A percentile compares a stretch with the other conserved stretches of the same genome.
These are phyloP conservation scores for Thymelicus lineola DNA, from an alignment of 2,888 invertebrate species.

Conservation along the genomic window DNA sequence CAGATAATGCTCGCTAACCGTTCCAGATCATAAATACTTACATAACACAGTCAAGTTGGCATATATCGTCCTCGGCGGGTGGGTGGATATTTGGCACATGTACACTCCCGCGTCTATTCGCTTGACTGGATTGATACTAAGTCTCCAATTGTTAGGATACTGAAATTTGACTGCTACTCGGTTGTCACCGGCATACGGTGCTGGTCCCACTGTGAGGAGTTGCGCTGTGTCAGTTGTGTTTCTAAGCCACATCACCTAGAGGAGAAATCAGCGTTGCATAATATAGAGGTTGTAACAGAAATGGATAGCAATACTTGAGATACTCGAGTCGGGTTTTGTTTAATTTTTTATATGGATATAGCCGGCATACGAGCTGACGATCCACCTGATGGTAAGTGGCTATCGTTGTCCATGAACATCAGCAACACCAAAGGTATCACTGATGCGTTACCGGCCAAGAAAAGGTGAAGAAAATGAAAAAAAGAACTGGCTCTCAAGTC, in stretches of 20 bases:
- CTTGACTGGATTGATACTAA: slow-evolving; percentile 89
- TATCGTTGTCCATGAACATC: too few relatives aligned
- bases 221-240: slow-evolving; percentile 87
- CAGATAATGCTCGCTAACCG: slow-evolving; percentile 36
- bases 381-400: too few relatives aligned
- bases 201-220: slow-evolving; percentile 87
- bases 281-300: too few relatives aligned
- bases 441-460: too few relatives aligned
- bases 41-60: slow-evolving; percentile 91
- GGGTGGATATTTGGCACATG: slow-evolving; percentile 93
- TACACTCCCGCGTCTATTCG: slow-evolving; percentile 90
- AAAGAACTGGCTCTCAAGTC: too few relatives aligned
- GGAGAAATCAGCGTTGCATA: background rate
- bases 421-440: too few relatives aligned
- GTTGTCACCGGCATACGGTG: slow-evolving; percentile 87
- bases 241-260: slow-evolving; percentile 89
- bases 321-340: too few relatives aligned
- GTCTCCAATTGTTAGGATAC: slow-evolving; percentile 89
- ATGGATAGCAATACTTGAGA: too few relatives aligned
- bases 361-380: too few relatives aligned
- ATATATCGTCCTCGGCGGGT: slow-evolving; percentile 91
- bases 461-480: too few relatives aligned
- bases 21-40: slow-evolving; percentile 69
- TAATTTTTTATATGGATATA: too few relatives aligned
- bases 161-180: slow-evolving; percentile 88